Evolutionary conservation across 2,888 invertebrate species (phyloP).

Genomic region (Napeogenes sylphis): DNA sequence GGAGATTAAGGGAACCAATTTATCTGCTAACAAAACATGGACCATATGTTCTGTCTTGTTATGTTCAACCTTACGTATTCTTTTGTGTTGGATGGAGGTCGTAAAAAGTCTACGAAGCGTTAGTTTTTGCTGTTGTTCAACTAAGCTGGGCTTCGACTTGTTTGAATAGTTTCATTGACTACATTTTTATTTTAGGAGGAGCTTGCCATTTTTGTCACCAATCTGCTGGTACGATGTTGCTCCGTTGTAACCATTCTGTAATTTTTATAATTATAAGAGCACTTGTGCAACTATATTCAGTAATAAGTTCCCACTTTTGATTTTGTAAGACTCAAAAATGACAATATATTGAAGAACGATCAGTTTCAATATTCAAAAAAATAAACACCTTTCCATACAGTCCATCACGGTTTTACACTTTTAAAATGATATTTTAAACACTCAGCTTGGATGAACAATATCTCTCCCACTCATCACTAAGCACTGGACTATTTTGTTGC

Average conservation of each 20-base stretch:
- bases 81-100: too few species aligned
- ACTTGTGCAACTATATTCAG: slow-evolving; percentile 9
- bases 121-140: slow-evolving; percentile 14
- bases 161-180: slow-evolving; percentile 16
- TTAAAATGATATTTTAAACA: slow-evolving; percentile 11
- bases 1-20: too few species aligned
- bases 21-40: too few species aligned
- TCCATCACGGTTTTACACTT: neutral
- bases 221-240: slow-evolving; percentile 50
- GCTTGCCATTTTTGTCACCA: slow-evolving; percentile 69
- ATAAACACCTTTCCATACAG: too few species aligned
- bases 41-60: too few species aligned
- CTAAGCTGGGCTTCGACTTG: slow-evolving; percentile 22
- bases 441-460: slow-evolving; percentile 29
- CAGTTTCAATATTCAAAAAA: too few species aligned
- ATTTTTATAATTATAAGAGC: slow-evolving; percentile 13
- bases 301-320: neutral
- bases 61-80: too few species aligned
- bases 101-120: too few species aligned
- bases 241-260: slow-evolving; percentile 9
- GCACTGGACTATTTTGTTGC: neutral
- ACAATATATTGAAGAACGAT: too few species aligned
- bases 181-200: slow-evolving; percentile 66
- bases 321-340: too few species aligned
- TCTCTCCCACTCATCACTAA: slow-evolving; percentile 5